phyloP scores from a whole-genome alignment of 2,113 vertebrate species.

The Taxidea taxus region DNA sequence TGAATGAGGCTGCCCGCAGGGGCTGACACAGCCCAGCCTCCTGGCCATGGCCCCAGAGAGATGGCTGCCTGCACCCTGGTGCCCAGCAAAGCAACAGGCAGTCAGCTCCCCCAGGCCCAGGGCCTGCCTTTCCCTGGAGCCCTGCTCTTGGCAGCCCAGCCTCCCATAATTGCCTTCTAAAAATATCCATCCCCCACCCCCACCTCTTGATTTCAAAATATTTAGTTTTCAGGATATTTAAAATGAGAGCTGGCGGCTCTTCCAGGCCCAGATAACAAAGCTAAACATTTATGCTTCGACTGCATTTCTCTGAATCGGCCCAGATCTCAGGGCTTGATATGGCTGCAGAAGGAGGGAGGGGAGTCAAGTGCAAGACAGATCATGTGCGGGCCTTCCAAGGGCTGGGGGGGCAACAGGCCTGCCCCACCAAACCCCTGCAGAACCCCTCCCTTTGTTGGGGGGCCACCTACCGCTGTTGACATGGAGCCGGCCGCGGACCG shows the following conservation, averaged over 20 bases:
- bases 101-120: neutral
- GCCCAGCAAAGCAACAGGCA: neutral
- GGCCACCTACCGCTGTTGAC: slow-evolving; percentile 96
- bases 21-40: neutral
- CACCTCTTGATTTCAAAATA: slow-evolving; percentile 76
- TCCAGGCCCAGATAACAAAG: slow-evolving; percentile 82
- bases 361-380: slow-evolving; percentile 68
- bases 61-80: neutral
- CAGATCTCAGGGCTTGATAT: slow-evolving; percentile 68
- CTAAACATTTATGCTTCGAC: slow-evolving; percentile 83
- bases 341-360: slow-evolving; percentile 64
- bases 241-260: slow-evolving; percentile 80
- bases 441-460: slow-evolving; percentile 53
- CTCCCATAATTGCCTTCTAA: slow-evolving; percentile 81
- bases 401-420: neutral
- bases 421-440: neutral
- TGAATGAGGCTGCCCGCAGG: neutral
- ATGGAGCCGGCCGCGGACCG: slow-evolving; percentile 91
- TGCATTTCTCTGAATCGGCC: slow-evolving; percentile 80
- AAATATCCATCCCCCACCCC: slow-evolving; percentile 75
- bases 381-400: slow-evolving; percentile 44
- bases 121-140: slow-evolving; percentile 44
- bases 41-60: neutral
- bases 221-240: slow-evolving; percentile 79
- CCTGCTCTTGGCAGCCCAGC: slow-evolving; percentile 48